phyloP scores from a whole-genome alignment of 2,888 invertebrate species.

The Lottia scabra region DNA sequence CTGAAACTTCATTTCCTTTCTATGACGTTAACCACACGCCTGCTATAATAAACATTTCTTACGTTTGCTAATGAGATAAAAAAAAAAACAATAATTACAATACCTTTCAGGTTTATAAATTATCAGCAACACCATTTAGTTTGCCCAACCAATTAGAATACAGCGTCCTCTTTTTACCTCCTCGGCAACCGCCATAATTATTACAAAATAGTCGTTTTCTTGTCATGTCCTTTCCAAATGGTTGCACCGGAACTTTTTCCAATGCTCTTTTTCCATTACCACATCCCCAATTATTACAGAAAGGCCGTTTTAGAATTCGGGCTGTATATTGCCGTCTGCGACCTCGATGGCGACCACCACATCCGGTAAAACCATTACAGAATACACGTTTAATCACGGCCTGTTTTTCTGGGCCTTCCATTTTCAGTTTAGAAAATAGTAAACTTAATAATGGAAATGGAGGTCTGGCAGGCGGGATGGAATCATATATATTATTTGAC shows the following conservation, averaged over 20 bases:
- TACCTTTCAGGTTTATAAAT: constrained; percentile 16
- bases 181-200: constrained; percentile 32
- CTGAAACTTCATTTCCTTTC: too few species aligned
- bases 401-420: background rate
- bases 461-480: background rate
- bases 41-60: too few species aligned
- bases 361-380: constrained; percentile 40
- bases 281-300: constrained; percentile 56
- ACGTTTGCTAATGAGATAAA: too few species aligned
- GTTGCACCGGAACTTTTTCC: background rate
- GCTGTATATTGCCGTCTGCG: constrained; percentile 21
- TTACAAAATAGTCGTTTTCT: constrained; percentile 36
- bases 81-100: background rate
- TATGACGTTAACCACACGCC: too few species aligned
- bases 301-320: constrained; percentile 41
- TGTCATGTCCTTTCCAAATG: background rate
- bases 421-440: background rate
- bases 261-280: constrained; percentile 37
- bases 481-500: background rate
- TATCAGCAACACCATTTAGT: constrained; percentile 20
- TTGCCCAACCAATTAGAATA: constrained; percentile 28
- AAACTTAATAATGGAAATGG: background rate
- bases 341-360: constrained; percentile 31
- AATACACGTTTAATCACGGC: constrained; percentile 30
- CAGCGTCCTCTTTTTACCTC: constrained; percentile 24